These are phyloP conservation scores for Drosophila maculinotata DNA, from an alignment of 2,888 invertebrate genomes.

Conservation along the genomic window DNA sequence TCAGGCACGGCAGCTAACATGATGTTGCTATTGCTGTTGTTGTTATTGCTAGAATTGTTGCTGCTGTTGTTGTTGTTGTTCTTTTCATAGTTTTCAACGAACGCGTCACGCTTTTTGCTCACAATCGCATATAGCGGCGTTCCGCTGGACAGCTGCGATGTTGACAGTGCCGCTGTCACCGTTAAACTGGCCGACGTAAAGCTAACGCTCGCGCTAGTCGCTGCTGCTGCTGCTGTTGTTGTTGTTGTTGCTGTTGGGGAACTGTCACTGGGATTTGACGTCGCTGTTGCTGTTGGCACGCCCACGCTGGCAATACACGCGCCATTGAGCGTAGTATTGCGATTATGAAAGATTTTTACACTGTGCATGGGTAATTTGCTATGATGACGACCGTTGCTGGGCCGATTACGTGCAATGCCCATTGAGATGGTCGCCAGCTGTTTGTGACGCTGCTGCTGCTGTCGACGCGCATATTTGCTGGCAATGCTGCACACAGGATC, in stretches of 20 bases:
- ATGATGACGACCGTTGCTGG: constrained; percentile 69
- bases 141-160: constrained; percentile 53
- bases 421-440: constrained; percentile 70
- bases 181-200: constrained; percentile 60
- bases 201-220: constrained; percentile 44
- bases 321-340: constrained; percentile 62
- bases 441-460: constrained; percentile 72
- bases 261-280: constrained; percentile 19
- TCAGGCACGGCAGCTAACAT: constrained; percentile 59
- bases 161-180: constrained; percentile 73
- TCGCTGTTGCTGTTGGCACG: constrained; percentile 29
- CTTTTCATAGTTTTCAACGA: constrained; percentile 51
- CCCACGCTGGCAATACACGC: constrained; percentile 40
- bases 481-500: constrained; percentile 84
- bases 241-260: constrained; percentile 11
- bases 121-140: constrained; percentile 81
- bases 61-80: constrained; percentile 21
- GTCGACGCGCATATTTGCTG: constrained; percentile 82
- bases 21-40: constrained; percentile 21
- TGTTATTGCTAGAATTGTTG: constrained; percentile 28
- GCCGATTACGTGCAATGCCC: constrained; percentile 78
- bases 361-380: constrained; percentile 84
- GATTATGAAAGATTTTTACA: constrained; percentile 84
- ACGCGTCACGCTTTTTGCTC: constrained; percentile 73
- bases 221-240: constrained; percentile 26